Evolutionary conservation across 2,797 vertebrate species (phyloP).

Genomic region (Varecia variegata): DNA sequence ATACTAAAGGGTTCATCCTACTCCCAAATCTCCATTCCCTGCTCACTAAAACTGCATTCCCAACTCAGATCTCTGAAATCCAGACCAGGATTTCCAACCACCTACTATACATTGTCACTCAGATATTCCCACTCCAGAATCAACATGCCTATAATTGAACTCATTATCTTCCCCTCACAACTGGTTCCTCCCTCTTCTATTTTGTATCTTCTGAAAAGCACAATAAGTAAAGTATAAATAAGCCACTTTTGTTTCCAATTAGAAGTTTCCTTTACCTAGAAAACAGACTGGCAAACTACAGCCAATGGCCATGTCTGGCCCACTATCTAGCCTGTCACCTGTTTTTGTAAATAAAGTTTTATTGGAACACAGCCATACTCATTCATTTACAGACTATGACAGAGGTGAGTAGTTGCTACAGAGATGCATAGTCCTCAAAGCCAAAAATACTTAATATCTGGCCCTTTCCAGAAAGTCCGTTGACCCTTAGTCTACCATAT

Average conservation of each 20-base stretch:
- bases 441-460: neutral
- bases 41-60: neutral
- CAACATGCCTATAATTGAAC: neutral
- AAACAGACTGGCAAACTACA: neutral
- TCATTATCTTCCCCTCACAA: neutral
- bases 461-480: neutral
- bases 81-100: neutral
- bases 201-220: neutral
- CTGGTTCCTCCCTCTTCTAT: neutral
- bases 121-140: neutral
- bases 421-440: neutral
- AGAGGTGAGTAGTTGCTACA: neutral
- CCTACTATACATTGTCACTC: neutral
- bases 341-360: neutral
- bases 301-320: neutral
- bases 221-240: neutral
- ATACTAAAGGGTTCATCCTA: neutral
- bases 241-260: neutral
- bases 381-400: neutral
- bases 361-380: neutral
- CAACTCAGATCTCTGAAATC: slow-evolving; percentile 6
- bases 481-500: neutral
- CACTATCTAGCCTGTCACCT: neutral
- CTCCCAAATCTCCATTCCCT: neutral
- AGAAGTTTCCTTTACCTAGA: neutral